A percentile compares a stretch with the other conserved stretches of the same genome.
Conservation (phyloP, 2,797 vertebrate genomes). For the Lithobates sylvaticus region DNA sequence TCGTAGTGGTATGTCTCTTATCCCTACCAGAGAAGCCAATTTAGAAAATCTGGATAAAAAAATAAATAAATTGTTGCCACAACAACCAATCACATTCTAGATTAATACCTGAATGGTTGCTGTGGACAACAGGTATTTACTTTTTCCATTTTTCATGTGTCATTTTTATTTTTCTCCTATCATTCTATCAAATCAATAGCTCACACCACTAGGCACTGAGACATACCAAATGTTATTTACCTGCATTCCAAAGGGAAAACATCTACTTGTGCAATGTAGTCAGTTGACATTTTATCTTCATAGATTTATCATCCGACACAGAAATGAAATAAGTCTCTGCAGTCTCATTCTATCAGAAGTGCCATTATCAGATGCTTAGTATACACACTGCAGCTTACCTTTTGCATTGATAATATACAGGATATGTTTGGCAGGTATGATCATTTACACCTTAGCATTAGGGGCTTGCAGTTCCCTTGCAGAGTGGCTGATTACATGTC, state of each 20-base stretch:
- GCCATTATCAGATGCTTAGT: neutral
- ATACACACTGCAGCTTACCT: neutral
- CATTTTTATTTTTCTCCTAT: neutral
- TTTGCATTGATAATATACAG: neutral
- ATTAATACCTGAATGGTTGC: neutral
- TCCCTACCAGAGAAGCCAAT: neutral
- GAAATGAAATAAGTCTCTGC: neutral
- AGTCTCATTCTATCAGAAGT: neutral
- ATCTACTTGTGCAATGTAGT: neutral
- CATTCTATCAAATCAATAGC: neutral
- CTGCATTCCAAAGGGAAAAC: neutral
- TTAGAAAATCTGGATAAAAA: neutral
- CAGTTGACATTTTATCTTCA: constrained; percentile 12
- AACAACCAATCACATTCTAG: neutral
- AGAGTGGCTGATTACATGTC: neutral
- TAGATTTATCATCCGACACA: neutral
- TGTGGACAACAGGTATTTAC: neutral
- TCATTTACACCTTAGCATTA: neutral
- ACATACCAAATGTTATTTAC: neutral
- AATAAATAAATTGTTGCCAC: neutral
- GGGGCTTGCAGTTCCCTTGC: neutral
- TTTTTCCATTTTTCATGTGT: neutral
- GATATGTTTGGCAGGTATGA: neutral
- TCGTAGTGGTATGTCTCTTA: neutral
- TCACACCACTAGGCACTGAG: neutral